Conservation (phyloP, 2,888 invertebrate species). For the Zaprionus lineosus region DNA sequence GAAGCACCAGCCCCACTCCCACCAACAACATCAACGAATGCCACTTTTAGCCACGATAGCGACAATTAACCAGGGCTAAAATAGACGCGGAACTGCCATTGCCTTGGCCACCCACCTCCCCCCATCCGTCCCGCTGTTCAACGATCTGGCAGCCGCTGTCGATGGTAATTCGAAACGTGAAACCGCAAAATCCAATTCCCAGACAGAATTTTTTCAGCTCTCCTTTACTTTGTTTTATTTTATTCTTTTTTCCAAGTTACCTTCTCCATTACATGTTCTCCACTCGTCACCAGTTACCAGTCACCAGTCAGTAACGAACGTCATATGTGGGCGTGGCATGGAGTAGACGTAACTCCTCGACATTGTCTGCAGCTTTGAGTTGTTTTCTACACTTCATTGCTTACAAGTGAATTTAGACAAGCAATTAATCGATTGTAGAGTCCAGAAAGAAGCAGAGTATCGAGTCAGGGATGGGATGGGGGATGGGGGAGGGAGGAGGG, state of each 20-base stretch:
- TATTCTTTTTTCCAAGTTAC: constrained; percentile 34
- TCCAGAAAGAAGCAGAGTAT: constrained; percentile 34
- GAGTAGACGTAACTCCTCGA: constrained; percentile 21
- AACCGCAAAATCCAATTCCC: constrained; percentile 78
- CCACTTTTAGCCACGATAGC: too few relatives aligned
- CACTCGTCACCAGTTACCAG: constrained; percentile 23
- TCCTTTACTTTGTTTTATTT: constrained; percentile 15
- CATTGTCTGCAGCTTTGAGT: constrained; percentile 57
- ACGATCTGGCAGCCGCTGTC: constrained; percentile 64
- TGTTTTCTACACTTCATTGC: constrained; percentile 77
- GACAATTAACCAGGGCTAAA: constrained; percentile 76
- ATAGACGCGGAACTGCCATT: constrained; percentile 38
- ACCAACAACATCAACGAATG: too few relatives aligned
- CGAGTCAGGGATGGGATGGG: too few relatives aligned
- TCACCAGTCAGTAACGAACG: not conserved
- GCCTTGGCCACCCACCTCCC: not conserved
- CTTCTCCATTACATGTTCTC: constrained; percentile 35
- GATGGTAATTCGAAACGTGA: constrained; percentile 78
- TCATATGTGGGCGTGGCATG: constrained; percentile 38
- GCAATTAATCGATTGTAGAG: constrained; percentile 72
- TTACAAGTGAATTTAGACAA: constrained; percentile 80
- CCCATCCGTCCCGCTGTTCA: not conserved
- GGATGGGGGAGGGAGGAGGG: not conserved
- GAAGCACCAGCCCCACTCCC: too few relatives aligned
- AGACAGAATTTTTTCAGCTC: constrained; percentile 56